These are phyloP conservation scores for Vespertilio murinus DNA, from an alignment of 2,797 vertebrate genomes.

Conservation along the genomic window DNA sequence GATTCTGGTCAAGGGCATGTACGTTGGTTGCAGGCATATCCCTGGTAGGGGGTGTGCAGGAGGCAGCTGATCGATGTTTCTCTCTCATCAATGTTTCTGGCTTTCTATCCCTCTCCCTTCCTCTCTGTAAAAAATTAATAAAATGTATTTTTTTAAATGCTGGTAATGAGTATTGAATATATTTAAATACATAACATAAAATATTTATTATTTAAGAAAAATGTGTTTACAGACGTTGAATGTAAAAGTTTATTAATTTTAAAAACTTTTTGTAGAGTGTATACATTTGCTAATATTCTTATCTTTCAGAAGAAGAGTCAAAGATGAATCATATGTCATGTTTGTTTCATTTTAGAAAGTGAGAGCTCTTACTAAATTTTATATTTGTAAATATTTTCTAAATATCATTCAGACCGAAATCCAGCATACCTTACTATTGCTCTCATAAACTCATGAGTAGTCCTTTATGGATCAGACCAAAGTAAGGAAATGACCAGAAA, in stretches of 20 bases:
- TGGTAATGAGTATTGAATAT: background rate
- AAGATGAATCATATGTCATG: background rate
- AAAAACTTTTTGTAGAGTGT: background rate
- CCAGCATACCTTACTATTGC: background rate
- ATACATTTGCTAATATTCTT: background rate
- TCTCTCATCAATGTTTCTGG: too few relatives aligned
- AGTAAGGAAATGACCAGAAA: background rate
- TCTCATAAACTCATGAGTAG: background rate
- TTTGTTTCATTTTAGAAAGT: background rate
- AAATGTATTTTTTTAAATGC: too few relatives aligned
- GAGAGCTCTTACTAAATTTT: background rate
- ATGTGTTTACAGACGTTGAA: background rate
- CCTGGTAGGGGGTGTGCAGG: too few relatives aligned
- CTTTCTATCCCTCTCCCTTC: too few relatives aligned
- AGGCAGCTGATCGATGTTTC: too few relatives aligned
- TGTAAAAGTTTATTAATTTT: constrained; percentile 5
- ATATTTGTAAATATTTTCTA: background rate
- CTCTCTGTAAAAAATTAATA: too few relatives aligned
- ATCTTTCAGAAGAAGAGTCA: background rate
- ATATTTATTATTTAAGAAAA: background rate
- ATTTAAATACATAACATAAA: constrained; percentile 2
- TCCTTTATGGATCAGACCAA: background rate
- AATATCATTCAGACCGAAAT: background rate
- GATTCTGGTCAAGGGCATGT: too few relatives aligned
- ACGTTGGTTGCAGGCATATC: too few relatives aligned